These are phyloP conservation scores for Brachionus rotundiformis DNA, from an alignment of 1,140 invertebrate species.

Conservation along the genomic window DNA sequence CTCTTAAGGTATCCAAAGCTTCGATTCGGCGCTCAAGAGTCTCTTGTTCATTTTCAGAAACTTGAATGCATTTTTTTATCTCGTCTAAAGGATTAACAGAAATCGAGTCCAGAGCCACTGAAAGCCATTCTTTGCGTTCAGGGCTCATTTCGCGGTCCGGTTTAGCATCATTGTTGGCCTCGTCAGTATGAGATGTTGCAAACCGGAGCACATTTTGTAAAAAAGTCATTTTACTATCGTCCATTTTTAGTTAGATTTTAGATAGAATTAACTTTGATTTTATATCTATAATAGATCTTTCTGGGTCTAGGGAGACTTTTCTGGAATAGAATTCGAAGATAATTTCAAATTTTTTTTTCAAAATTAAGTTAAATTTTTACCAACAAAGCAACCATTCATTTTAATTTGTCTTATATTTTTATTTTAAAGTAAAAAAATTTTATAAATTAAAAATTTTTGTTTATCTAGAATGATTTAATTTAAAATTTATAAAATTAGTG, in stretches of 20 bases:
- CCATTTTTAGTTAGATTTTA: slow-evolving; percentile 4
- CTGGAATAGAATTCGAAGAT: not conserved
- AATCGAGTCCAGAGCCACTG: slow-evolving; percentile 70
- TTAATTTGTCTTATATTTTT: not conserved
- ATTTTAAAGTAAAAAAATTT: too few relatives aligned
- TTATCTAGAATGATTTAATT: too few relatives aligned
- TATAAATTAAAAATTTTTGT: too few relatives aligned
- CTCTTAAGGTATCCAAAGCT: slow-evolving; percentile 69
- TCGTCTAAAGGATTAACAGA: slow-evolving; percentile 71
- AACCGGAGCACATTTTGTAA: slow-evolving; percentile 45
- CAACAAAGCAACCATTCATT: not conserved
- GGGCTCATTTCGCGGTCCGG: slow-evolving; percentile 33
- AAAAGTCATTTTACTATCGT: slow-evolving; percentile 37
- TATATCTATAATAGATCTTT: not conserved
- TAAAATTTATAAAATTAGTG: not conserved
- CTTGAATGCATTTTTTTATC: slow-evolving; percentile 68
- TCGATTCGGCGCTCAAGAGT: slow-evolving; percentile 67
- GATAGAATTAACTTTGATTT: not conserved
- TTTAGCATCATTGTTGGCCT: not conserved
- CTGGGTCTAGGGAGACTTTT: not conserved
- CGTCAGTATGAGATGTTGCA: slow-evolving; percentile 16
- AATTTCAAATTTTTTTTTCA: not conserved
- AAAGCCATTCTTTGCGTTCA: slow-evolving; percentile 71
- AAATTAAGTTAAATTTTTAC: not conserved
- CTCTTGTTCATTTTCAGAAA: slow-evolving; percentile 66